These are phyloP conservation scores for Stomatorhinus ivindoensis DNA, from an alignment of 2,113 vertebrate species.

Conservation along the genomic window DNA sequence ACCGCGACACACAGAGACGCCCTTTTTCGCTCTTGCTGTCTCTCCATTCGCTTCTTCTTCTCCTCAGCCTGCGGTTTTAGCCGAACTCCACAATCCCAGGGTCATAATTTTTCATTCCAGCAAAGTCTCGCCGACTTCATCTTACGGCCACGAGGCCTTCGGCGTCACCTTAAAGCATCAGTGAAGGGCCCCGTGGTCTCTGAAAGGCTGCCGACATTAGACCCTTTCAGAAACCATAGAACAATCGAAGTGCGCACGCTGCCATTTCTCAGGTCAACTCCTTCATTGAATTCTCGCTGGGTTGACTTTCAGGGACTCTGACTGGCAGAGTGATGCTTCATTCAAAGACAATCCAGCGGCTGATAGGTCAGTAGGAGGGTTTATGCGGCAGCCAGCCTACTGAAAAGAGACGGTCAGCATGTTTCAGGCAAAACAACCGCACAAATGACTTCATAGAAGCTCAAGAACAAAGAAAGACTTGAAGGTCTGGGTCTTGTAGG, in stretches of 20 bases:
- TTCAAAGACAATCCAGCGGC: background rate
- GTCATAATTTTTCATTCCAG: background rate
- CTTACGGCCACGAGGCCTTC: background rate
- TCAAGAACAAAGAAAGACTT: background rate
- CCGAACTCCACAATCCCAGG: background rate
- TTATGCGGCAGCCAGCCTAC: background rate
- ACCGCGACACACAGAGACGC: conserved; percentile 9
- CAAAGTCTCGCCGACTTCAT: background rate
- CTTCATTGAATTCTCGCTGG: background rate
- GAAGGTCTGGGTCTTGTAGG: background rate
- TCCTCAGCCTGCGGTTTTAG: background rate
- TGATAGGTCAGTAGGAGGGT: background rate
- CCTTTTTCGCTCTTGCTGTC: background rate
- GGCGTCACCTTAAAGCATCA: background rate
- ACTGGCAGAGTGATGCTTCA: background rate
- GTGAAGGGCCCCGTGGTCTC: background rate
- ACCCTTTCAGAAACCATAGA: background rate
- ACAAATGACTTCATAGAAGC: background rate
- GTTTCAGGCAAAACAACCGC: background rate
- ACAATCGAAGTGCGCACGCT: background rate
- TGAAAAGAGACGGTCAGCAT: background rate
- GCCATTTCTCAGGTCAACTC: background rate
- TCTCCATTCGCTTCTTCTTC: background rate
- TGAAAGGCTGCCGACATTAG: background rate
- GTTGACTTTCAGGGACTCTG: background rate